These are phyloP conservation scores for Cochlearius cochlearius DNA, from an alignment of 2,113 vertebrate species.

Conservation along the genomic window DNA sequence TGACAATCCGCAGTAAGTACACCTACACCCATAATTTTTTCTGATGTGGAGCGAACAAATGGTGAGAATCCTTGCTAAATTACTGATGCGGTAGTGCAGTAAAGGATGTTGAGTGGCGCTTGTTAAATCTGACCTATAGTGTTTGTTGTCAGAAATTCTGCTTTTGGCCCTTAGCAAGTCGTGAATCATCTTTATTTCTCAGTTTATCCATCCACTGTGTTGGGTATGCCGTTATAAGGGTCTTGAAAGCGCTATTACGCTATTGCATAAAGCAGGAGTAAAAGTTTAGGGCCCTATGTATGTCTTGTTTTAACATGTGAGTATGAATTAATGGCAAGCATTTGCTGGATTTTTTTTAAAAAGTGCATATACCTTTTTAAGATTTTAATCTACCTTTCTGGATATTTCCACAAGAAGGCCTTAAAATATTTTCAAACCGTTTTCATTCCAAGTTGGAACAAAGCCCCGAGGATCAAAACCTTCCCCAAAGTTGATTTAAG, in stretches of 20 bases:
- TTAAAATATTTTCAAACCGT: neutral
- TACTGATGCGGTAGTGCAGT: neutral
- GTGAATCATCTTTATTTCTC: neutral
- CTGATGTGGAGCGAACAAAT: neutral
- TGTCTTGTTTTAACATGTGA: neutral
- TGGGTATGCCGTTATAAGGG: neutral
- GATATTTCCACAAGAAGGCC: neutral
- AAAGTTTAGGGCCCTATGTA: neutral
- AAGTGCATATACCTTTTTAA: neutral
- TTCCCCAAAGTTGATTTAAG: neutral
- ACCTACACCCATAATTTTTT: rapidly evolving
- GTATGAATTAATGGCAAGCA: neutral
- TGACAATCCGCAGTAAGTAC: conserved; percentile 90
- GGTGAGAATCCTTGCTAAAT: neutral
- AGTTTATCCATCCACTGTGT: neutral
- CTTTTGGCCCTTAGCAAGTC: neutral
- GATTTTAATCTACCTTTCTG: neutral
- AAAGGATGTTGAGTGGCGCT: neutral
- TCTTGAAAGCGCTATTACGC: neutral
- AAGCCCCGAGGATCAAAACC: neutral
- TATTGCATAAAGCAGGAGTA: neutral
- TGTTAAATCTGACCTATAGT: neutral
- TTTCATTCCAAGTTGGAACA: neutral
- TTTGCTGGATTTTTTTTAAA: neutral
- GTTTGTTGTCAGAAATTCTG: neutral